Conservation (phyloP, 2,888 invertebrate species). For the Cosmia pyralina region DNA sequence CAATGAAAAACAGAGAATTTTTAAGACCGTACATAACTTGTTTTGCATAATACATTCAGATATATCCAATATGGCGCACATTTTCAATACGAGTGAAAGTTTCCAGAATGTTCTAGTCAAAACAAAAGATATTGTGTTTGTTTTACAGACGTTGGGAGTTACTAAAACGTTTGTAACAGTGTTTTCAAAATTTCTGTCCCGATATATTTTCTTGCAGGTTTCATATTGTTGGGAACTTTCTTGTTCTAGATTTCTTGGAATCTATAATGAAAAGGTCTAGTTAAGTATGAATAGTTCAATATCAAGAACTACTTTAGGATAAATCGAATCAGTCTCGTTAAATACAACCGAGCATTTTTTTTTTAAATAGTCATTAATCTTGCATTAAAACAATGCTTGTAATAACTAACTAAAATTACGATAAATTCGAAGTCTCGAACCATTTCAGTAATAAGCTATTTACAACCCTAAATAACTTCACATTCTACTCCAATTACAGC, state of each 20-base stretch:
- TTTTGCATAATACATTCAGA: conserved; percentile 79
- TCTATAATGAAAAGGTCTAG: not conserved
- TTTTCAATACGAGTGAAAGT: conserved; percentile 71
- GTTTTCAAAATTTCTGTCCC: conserved; percentile 21
- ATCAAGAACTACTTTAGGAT: not conserved
- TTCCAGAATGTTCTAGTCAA: conserved; percentile 50
- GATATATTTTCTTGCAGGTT: conserved; percentile 21
- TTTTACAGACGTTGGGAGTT: conserved; percentile 43
- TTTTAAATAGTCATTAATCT: too few relatives aligned
- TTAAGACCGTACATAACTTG: conserved; percentile 38
- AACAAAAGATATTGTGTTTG: conserved; percentile 64
- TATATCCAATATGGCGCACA: conserved; percentile 75
- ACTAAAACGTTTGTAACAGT: conserved; percentile 36
- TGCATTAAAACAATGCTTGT: not conserved
- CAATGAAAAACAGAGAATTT: conserved; percentile 23
- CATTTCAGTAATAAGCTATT: conserved; percentile 12
- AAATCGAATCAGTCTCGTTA: not conserved
- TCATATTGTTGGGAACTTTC: not conserved
- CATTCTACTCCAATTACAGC: conserved; percentile 31
- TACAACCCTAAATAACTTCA: conserved; percentile 2
- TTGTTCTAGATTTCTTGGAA: not conserved
- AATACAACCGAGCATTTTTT: not conserved
- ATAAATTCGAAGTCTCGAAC: not conserved
- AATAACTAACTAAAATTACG: not conserved
- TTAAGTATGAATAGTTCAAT: too few relatives aligned